Base-by-base conservation (phyloP, 1,140 invertebrate genomes). In the Scaptomyza hsui region DNA sequence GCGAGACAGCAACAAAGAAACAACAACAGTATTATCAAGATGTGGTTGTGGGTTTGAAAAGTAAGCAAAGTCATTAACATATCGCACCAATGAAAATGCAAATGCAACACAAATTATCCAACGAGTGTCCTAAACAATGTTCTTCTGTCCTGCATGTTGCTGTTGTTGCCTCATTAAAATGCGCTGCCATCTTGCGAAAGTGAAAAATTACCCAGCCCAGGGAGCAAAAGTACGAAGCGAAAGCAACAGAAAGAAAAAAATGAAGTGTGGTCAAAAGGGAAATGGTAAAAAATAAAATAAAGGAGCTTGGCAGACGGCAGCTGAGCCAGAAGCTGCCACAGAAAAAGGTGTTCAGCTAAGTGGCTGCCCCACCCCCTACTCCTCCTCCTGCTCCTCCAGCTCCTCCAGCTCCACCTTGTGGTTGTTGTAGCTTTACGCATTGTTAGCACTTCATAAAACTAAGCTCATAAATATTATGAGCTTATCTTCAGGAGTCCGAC, bases 71-170 rank as follows among this genome's bases (percentile, higher is more conserved):
- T 86, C 81, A 88, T 86, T 86, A 86, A 86, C 81, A 86, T 86
- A 86, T 86, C 81, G 82, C 82, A 68, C 77, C 81, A 86, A 86
- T 86, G 81, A 86, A 86, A 86, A 88, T 86, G 81, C 81, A 86
- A 86, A 86, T 86, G 82, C 82, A 86, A 67, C 81, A 74, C 60
- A 85, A 80, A 79, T 76, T 78, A 64, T 64, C 56, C 52, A 39
- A 42, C 68, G 41, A 64, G 41, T 51, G 60, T 53, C 62, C 41
- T 51, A 41, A 26, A 15, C 21, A 10, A n/a, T 26, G 32, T 44
- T 45, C n/a, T n/a, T 48, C 53, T 32, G 15, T 51, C 7, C 15
- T 3, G 72, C 60, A 61, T 53, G 62, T 72, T 47, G 42, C 16
- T 32, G 19, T 18, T 69, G 60, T 26, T 75, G 74, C 67, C 82